phyloP scores from a whole-genome alignment of 92 coral and sea anemone genomes.

The Scolanthus callimorphus region DNA sequence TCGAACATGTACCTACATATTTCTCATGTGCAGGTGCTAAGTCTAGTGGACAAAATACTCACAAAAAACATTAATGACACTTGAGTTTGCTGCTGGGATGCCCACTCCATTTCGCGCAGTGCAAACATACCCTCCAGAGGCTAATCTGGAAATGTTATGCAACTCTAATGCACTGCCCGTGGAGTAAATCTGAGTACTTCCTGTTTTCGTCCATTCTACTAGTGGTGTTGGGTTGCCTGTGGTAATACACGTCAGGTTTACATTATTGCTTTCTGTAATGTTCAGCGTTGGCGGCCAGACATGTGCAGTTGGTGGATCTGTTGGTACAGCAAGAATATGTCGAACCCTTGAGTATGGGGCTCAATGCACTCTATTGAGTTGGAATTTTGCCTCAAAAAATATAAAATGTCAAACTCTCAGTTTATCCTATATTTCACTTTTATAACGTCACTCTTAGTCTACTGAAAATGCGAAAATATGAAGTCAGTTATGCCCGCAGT shows the following conservation, averaged over 20 bases:
- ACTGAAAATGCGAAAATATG: no score
- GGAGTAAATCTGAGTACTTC: neutral
- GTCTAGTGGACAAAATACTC: no score
- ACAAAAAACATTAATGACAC: neutral
- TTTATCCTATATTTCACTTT: no score
- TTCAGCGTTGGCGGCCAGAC: constrained; percentile 14
- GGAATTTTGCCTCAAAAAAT: no score
- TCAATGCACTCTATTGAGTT: no score
- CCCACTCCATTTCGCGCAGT: neutral
- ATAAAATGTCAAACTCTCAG: no score
- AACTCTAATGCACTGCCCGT: neutral
- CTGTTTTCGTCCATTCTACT: constrained; percentile 21
- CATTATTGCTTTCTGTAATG: constrained; percentile 7
- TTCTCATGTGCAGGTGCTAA: no score
- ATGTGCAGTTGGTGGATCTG: constrained; percentile 6
- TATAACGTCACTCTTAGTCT: no score
- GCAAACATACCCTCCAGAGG: constrained; percentile 1
- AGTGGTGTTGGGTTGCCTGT: constrained; percentile 38
- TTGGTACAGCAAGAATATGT: constrained; percentile 1
- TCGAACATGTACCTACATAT: no score
- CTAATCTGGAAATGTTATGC: neutral
- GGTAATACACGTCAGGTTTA: constrained; percentile 9
- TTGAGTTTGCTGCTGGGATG: neutral
- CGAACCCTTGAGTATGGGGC: no score
- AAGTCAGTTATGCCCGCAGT: no score